Evolutionary conservation across 2,797 vertebrate species (phyloP).

Genomic region (Euphonia xanthogaster): DNA sequence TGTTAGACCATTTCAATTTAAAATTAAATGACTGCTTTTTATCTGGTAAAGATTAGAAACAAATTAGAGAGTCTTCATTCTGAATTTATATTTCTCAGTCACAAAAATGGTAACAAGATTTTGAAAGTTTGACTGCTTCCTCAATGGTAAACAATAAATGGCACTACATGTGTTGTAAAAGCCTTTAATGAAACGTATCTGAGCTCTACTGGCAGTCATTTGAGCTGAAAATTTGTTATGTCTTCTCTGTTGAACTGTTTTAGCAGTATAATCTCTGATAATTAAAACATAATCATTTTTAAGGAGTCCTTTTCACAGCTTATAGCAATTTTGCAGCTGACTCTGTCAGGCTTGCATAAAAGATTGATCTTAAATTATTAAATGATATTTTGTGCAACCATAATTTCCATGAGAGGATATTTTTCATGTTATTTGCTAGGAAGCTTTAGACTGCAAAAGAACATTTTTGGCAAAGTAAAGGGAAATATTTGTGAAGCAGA

Average conservation of each 20-base stretch:
- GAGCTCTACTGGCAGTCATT: neutral
- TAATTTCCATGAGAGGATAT: slow-evolving; percentile 18
- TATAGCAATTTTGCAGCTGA: slow-evolving; percentile 1
- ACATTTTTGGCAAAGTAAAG: slow-evolving; percentile 4
- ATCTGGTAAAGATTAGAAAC: neutral
- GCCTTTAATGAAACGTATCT: neutral
- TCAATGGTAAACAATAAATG: neutral
- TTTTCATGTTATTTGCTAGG: slow-evolving; percentile 25
- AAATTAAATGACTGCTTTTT: neutral
- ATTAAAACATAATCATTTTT: slow-evolving; percentile 42
- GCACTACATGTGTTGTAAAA: neutral
- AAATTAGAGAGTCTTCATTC: neutral
- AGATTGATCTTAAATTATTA: slow-evolving; percentile 39
- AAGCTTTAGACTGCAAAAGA: slow-evolving; percentile 12
- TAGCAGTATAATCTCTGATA: neutral
- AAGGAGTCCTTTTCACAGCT: neutral
- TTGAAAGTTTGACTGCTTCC: neutral
- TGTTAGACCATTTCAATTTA: neutral
- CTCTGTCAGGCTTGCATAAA: neutral
- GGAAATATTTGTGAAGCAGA: slow-evolving; percentile 37
- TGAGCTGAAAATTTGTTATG: slow-evolving; percentile 17
- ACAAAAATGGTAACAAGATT: neutral
- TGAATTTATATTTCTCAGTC: neutral
- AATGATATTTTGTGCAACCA: slow-evolving; percentile 6
- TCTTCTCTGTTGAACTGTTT: slow-evolving; percentile 21